These are phyloP conservation scores for Psix sp. DNA, from an alignment of 1,140 invertebrate species.

Conservation along the genomic window DNA sequence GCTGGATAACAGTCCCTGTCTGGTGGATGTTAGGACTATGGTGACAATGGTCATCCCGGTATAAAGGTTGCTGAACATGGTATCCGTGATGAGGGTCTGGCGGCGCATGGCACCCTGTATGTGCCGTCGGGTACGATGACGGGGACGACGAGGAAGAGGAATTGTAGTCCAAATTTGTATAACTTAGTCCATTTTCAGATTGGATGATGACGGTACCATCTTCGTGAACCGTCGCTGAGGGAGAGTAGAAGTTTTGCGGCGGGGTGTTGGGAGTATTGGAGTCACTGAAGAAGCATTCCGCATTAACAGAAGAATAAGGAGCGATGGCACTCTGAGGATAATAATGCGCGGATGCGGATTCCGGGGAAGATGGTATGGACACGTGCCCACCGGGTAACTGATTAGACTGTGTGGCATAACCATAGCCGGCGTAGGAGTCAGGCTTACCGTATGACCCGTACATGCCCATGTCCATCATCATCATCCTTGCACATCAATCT, in stretches of 20 bases:
- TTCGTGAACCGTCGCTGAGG: conserved; percentile 72
- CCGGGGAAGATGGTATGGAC: conserved; percentile 69
- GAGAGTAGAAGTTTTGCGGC: conserved; percentile 69
- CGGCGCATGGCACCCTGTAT: conserved; percentile 50
- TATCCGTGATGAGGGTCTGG: conserved; percentile 64
- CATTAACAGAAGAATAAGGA: conserved; percentile 67
- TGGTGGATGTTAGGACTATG: conserved; percentile 55
- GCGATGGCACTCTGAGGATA: conserved; percentile 71
- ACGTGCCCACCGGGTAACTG: conserved; percentile 63
- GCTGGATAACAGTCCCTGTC: conserved; percentile 45
- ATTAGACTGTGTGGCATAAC: conserved; percentile 61
- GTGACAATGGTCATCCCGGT: conserved; percentile 66
- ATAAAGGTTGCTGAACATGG: conserved; percentile 63
- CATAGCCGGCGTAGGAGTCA: conserved; percentile 77
- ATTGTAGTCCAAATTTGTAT: conserved; percentile 91
- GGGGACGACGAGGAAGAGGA: conserved; percentile 68
- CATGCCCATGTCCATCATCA: conserved; percentile 86
- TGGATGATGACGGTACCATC: conserved; percentile 83
- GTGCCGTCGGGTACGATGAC: conserved; percentile 64
- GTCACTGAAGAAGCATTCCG: conserved; percentile 65
- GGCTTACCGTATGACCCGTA: conserved; percentile 80
- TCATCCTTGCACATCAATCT: conserved; percentile 76
- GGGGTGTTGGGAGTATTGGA: conserved; percentile 66
- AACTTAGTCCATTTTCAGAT: conserved; percentile 90
- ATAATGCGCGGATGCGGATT: conserved; percentile 70